phyloP scores from a whole-genome alignment of 2,113 vertebrate genomes.

The Bos javanicus region DNA sequence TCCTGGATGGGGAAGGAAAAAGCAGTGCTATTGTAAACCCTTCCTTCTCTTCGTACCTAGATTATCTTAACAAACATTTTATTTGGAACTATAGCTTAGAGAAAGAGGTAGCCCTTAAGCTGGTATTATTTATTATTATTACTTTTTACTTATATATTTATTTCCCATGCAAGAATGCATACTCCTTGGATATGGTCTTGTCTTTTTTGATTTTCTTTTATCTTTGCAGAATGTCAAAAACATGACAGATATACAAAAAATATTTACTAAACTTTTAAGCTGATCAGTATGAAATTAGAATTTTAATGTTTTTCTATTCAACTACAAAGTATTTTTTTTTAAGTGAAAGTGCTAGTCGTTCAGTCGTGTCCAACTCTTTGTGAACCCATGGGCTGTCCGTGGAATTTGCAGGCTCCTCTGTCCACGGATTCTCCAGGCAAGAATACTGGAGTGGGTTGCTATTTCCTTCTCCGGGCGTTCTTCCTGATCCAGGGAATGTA shows the following conservation, averaged over 20 bases:
- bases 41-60: background rate
- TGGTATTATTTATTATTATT: background rate
- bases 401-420: background rate
- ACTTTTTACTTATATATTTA: background rate
- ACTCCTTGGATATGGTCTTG: background rate
- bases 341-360: background rate
- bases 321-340: background rate
- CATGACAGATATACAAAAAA: background rate
- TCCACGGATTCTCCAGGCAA: background rate
- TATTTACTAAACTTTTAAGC: background rate
- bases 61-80: background rate
- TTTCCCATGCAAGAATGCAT: background rate
- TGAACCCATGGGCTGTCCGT: fast-evolving
- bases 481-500: background rate
- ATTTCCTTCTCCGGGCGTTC: background rate
- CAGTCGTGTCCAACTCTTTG: background rate
- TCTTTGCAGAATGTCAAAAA: background rate
- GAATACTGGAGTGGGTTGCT: background rate
- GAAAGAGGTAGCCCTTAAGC: background rate
- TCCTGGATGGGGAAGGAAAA: background rate
- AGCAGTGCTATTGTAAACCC: background rate
- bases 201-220: background rate
- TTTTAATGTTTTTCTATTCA: background rate
- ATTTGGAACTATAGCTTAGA: background rate
- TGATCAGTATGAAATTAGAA: background rate